Evolutionary conservation across 2,797 vertebrate species (phyloP), one percentile per base, ranked within the genome.

Genomic region (Melanotaenia maccullochi): DNA sequence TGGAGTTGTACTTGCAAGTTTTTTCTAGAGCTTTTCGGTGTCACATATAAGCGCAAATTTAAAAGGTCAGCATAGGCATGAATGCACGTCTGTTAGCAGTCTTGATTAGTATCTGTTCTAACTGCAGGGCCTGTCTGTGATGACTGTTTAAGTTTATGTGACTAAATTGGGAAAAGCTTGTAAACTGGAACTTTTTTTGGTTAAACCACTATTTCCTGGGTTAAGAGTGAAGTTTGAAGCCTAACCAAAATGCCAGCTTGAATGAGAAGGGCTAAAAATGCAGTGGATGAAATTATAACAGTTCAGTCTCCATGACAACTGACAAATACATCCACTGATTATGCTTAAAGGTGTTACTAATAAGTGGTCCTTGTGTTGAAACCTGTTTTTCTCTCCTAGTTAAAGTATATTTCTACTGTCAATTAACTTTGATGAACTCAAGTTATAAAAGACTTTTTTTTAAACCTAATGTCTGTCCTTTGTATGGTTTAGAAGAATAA

Each of bases 391-490:
- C 4, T 2, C 9, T 64, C 62, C 52, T 73, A 60, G 28, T 82
- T 8, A 52, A 65, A 59, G 38, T 36, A 20, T 65, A 28, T 77
- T 70, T 85, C 40, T 42, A 68, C 44, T 28, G 2, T 65, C 18
- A 68, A 62, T 51, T 59, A 57, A 55, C 47, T 68, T 42, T 79
- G 5, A 44, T 71, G 42, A 16, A 12, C 54, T 59, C 0, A 47
- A 56, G 30, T 58, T 67, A 60, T 69, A 35, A 68, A 18, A 13
- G 1, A 33, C 18, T n/a, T 79, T 84, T 84, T 81, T 69, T 32
- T 64, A 71, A 73, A 55, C 51, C n/a, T 76, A 24, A 22, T 62
- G 52, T 68, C n/a, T 69, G 73, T 70, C 4, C 11, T 82, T 47
- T 81, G 9, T 76, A 12, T 79, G 9, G 12, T 66, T 30, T 70